Base-by-base conservation (phyloP, 2,888 invertebrate genomes). In the Lasioglossum vierecki region DNA sequence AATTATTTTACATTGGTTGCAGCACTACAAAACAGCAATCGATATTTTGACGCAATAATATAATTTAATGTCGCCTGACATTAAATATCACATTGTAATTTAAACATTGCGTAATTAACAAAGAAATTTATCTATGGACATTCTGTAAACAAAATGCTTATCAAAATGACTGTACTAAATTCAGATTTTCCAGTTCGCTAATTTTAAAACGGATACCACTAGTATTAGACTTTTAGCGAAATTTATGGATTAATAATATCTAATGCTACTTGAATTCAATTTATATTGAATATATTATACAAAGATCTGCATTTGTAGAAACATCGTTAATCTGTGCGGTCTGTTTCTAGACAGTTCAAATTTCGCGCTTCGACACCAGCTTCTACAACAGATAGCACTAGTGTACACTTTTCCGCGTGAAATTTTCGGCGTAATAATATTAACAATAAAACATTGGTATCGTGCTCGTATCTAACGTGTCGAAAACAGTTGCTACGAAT, bases 281-380 rank as follows among this genome's bases (percentile, higher is more conserved):
- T 15, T 13, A 5, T 44, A 44, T 44, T 44, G 44, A 0, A 44
- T 44, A 44, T 13, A 44, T 9, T 41, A 9, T 41, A 41, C 30
- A 30, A 26, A 30, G 63, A 30, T 15, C 6, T 30, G 15, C 15
- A 26, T 60, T 26, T 60, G 11, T 57, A 4, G 4, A n/a, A 26
- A 57, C 9, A 57, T 0, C n/a, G 3, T 9, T 9, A 8, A 22
- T 4, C 26, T 60, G 22, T 22, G 0, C 13, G 15, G 6, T 63
- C 2, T 63, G 15, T 30, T 6, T 63, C 9, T 6, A 5, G 18
- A 18, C 30, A 30, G 8, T 82, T 89, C 18, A 82, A 87, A 87
- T 76, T 79, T 13, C 68, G 80, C 84, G 84, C 80, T 81, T 83
- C 18, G 79, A 15, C 30, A 4, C n/a, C 6, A 63, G 4, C 15